Conservation (phyloP, 2,113 vertebrate genomes). For the Dissostichus mawsoni region DNA sequence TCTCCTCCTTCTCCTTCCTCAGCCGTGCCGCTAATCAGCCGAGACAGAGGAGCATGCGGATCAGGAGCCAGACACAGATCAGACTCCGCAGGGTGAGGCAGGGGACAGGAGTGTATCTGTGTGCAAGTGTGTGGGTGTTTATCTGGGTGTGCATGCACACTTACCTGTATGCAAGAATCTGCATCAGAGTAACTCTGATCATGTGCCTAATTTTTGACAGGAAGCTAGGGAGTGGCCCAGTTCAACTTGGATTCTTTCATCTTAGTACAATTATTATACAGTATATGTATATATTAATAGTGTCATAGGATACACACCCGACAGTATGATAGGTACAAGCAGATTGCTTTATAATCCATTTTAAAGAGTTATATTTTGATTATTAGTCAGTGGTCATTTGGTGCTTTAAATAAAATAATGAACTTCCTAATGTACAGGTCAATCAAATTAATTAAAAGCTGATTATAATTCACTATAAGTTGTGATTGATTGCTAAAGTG, state of each 20-base stretch:
- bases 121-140: conserved; percentile 21
- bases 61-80: conserved; percentile 66
- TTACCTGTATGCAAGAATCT: conserved; percentile 12
- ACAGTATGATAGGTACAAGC: too few relatives aligned
- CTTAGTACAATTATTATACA: not conserved
- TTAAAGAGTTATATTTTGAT: too few relatives aligned
- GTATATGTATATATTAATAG: too few relatives aligned
- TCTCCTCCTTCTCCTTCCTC: conserved; percentile 64
- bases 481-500: too few relatives aligned
- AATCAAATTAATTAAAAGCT: too few relatives aligned
- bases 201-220: not conserved
- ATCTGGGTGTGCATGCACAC: conserved; percentile 8
- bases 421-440: too few relatives aligned
- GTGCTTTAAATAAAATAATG: too few relatives aligned
- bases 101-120: conserved; percentile 12
- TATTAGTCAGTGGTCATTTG: too few relatives aligned
- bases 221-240: not conserved
- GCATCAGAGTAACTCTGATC: not conserved
- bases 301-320: too few relatives aligned
- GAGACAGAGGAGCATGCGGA: conserved; percentile 56
- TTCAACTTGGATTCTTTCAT: not conserved
- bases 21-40: conserved; percentile 57
- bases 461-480: too few relatives aligned
- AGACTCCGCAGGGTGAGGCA: conserved; percentile 36
- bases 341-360: too few relatives aligned